Conservation (phyloP, 2,797 vertebrate genomes). For the Oreortyx pictus region DNA sequence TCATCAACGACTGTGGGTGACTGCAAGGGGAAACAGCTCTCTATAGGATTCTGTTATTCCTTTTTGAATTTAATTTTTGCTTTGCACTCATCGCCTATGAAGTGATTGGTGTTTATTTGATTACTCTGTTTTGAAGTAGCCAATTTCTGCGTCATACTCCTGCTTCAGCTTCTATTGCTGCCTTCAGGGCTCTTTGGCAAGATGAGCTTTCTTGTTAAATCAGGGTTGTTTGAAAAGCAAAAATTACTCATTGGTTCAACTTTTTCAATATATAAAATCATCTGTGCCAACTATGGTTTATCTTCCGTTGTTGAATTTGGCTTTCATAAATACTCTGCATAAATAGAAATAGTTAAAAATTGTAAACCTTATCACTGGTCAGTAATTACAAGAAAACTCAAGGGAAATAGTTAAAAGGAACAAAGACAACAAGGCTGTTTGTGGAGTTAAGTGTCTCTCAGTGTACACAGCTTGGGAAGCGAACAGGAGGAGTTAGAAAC, state of each 20-base stretch:
- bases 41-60: background rate
- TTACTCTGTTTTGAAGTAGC: conserved; percentile 13
- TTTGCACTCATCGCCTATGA: background rate
- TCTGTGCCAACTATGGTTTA: background rate
- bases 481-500: background rate
- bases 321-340: background rate
- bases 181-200: background rate
- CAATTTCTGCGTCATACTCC: background rate
- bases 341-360: background rate
- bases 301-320: background rate
- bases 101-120: conserved; percentile 37
- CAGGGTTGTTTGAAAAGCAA: conserved; percentile 8
- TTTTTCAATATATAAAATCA: conserved; percentile 24
- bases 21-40: background rate
- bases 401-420: background rate
- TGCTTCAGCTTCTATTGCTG: background rate
- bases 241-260: background rate
- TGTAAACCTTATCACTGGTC: background rate
- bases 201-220: conserved; percentile 6
- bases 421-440: background rate
- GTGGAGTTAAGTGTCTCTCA: background rate
- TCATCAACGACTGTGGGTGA: background rate
- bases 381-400: background rate
- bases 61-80: conserved; percentile 20
- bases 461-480: background rate